phyloP scores from a whole-genome alignment of 2,888 invertebrate genomes.

The Megalurothrips usitatus region DNA sequence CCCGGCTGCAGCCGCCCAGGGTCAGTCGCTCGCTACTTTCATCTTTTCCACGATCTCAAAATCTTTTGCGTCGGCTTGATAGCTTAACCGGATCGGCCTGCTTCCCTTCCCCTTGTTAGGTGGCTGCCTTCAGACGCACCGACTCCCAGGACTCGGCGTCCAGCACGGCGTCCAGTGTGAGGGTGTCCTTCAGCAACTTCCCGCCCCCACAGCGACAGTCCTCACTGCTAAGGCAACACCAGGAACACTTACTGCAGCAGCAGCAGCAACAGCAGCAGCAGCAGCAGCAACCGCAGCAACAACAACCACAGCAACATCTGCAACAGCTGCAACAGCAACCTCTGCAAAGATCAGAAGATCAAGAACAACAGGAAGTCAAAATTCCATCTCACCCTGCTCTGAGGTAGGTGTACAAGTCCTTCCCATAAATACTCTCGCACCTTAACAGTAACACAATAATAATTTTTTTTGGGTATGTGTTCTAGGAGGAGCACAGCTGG shows the following conservation, averaged over 20 bases:
- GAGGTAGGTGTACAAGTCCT: not conserved
- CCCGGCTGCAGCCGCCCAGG: constrained; percentile 45
- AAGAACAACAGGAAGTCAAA: not conserved
- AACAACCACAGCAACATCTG: not conserved
- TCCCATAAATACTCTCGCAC: not conserved
- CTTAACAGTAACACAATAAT: not conserved
- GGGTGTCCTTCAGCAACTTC: constrained; percentile 34
- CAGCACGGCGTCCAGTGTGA: constrained; percentile 41
- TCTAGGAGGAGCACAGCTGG: constrained; percentile 5
- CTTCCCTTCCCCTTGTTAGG: no score
- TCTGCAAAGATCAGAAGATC: not conserved
- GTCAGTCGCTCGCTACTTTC: constrained; percentile 32
- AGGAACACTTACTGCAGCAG: not conserved
- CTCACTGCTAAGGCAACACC: constrained; percentile 3
- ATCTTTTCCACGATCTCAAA: no score
- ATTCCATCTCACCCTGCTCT: not conserved
- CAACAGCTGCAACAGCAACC: not conserved
- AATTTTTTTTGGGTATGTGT: not conserved
- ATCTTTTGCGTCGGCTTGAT: not conserved
- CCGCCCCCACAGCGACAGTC: constrained; percentile 12
- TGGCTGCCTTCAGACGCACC: constrained; percentile 41
- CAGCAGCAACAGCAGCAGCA: not conserved
- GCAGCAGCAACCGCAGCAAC: not conserved
- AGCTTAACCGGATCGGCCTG: not conserved
- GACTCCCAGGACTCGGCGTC: constrained; percentile 41